Evolutionary conservation across 2,113 vertebrate genomes (phyloP), one percentile per base, ranked within the genome.

Genomic region (Clarias gariepinus): DNA sequence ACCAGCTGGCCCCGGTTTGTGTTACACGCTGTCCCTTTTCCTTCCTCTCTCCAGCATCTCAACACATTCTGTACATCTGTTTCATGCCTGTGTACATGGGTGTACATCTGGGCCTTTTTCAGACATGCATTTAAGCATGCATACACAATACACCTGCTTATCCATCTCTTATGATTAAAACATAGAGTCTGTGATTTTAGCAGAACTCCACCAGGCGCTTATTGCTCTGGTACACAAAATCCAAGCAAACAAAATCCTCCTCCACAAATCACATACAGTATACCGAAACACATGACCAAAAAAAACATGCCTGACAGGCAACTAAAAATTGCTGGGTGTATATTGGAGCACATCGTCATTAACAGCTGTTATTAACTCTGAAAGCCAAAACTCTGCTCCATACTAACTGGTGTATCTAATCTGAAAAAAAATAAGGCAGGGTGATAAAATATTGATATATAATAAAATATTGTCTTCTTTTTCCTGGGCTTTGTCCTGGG

Each of bases 1-100:
- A 60, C 81, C 84, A 83, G 80, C 89, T 83, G 86, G 73, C 23
- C 86, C 78, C 84, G 85, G 86, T 73, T 83, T 83, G 85, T 85
- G 64, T 89, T 89, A 87, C 88, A 89, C 68, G 25, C n/a, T 16
- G 53, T 36, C 33, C 63, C n/a, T 33, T 68, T 12, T 77, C 83
- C 47, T 66, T 36, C 52, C 69, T 23, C 85, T n/a, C n/a, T 33
- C 15, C 55, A 80, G 73, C 64, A 76, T 47, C 71, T 33, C 79
- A 64, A 77, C 83, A 47, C 33, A 77, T 81, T 53, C 47, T 68
- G 73, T 87, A 85, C 86, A 87, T 87, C 88, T 86, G 88, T 86
- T 89, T 85, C 74, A 87, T 55, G 30, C 30, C 4, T 21, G 30
- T 79, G 60, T 86, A 63, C 73, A 58, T 76, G 66, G 36, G 69